Base-by-base conservation (phyloP, 2,888 invertebrate genomes). In the Xiphydria camelus region DNA sequence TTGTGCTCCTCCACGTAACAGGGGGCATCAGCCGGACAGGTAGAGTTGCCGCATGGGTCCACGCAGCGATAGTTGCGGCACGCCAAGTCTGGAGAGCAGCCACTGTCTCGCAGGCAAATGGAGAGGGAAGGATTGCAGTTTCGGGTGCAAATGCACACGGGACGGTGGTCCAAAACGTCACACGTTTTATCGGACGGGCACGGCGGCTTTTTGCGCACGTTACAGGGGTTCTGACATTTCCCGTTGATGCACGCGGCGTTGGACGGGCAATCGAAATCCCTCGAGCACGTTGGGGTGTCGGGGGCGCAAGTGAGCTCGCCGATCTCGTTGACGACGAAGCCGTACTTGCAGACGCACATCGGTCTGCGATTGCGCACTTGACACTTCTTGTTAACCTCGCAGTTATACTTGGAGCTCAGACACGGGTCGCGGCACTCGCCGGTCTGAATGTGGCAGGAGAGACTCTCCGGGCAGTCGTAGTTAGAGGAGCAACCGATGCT, bases 1-100 rank as follows among this genome's bases (percentile, higher is more conserved):
- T 89, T 91, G 82, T 94, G 94, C 79, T 93, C 91, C 84, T 93
- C 91, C 68, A 93, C 93, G 79, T 88, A 88, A 82, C 94, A 94
- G 68, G 94, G 93, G 62, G 91, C 88, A 73, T 86, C 85, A 66
- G 84, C 83, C 68, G 89, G 88, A 79, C 93, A 93, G 77, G 87
- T 88, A 71, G 88, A 87, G 73, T 86, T 86, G 76, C 83, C 83
- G 80, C 94, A 94, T 61, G 94, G 94, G 79, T 94, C 90, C 79
- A 91, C 85, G 77, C 94, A 94, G 79, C 89, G 86, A 78, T 89
- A 92, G 76, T 89, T 89, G 76, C 86, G 84, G 79, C 94, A 94
- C 59, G 92, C 90, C 77, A 89, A 82, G 68, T 89, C 85, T 58
- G 85, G 80, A 46, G 92, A 90, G 77, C 94, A 94, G 59, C 93